A percentile compares a stretch with the other conserved stretches of the same genome.
phyloP scores from a whole-genome alignment of 1,140 invertebrate genomes.

The Pseudobourletiella spinata region DNA sequence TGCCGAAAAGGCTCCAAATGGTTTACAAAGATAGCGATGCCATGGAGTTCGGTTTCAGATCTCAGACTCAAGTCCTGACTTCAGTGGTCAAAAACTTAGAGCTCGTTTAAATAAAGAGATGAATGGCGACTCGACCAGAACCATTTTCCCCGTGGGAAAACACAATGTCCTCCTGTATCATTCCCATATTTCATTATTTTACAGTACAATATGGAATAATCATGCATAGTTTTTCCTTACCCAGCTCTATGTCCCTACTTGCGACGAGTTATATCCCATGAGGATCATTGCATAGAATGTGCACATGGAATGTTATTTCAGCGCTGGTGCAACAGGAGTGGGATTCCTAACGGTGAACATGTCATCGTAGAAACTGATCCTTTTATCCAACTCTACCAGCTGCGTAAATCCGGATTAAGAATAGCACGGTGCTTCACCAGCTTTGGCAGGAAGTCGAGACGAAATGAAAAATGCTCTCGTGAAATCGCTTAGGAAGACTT shows the following conservation, averaged over 20 bases:
- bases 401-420: too few relatives aligned
- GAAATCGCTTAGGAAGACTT: too few relatives aligned
- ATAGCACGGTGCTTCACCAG: too few relatives aligned
- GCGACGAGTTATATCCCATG: neutral
- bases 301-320: neutral
- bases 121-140: neutral
- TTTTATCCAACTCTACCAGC: neutral
- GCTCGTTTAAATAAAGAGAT: neutral
- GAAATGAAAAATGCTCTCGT: too few relatives aligned
- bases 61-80: neutral
- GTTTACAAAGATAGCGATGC: neutral
- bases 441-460: too few relatives aligned
- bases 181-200: too few relatives aligned
- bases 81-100: neutral
- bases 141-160: neutral
- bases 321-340: neutral
- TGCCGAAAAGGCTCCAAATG: neutral
- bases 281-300: neutral
- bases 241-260: neutral
- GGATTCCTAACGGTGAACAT: neutral
- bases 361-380: neutral
- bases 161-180: too few relatives aligned
- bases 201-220: too few relatives aligned
- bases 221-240: too few relatives aligned
- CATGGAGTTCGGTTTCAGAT: neutral